phyloP scores from a whole-genome alignment of 2,113 vertebrate genomes.

The Stomatorhinus ivindoensis region DNA sequence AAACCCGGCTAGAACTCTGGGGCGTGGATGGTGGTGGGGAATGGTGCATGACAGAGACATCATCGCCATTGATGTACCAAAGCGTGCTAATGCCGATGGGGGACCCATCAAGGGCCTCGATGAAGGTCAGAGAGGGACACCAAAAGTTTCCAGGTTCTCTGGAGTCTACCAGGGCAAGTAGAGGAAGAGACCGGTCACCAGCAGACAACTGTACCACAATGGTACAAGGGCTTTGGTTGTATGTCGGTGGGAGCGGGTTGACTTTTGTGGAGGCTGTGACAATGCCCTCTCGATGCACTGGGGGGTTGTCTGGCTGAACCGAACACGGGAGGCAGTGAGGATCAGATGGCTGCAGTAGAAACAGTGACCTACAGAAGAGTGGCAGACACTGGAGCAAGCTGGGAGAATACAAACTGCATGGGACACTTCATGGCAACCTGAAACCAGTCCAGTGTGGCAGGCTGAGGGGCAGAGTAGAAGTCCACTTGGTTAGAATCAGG shows the following conservation, averaged over 20 bases:
- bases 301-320: background rate
- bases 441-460: background rate
- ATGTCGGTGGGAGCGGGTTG: background rate
- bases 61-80: no score
- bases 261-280: background rate
- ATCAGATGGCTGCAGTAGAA: background rate
- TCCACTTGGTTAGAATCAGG: background rate
- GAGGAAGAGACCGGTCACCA: background rate
- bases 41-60: background rate
- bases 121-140: background rate
- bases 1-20: background rate
- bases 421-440: background rate
- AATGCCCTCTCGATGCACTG: background rate
- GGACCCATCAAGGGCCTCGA: background rate
- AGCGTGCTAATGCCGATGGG: no score
- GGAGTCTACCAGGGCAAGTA: background rate
- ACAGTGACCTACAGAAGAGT: background rate
- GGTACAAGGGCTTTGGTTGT: background rate
- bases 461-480: background rate
- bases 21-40: no score
- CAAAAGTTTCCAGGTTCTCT: background rate
- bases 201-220: background rate
- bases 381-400: background rate
- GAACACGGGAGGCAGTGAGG: background rate
- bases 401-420: background rate